Conservation (phyloP, 2,797 vertebrate species). For the Sphaeramia orbicularis region DNA sequence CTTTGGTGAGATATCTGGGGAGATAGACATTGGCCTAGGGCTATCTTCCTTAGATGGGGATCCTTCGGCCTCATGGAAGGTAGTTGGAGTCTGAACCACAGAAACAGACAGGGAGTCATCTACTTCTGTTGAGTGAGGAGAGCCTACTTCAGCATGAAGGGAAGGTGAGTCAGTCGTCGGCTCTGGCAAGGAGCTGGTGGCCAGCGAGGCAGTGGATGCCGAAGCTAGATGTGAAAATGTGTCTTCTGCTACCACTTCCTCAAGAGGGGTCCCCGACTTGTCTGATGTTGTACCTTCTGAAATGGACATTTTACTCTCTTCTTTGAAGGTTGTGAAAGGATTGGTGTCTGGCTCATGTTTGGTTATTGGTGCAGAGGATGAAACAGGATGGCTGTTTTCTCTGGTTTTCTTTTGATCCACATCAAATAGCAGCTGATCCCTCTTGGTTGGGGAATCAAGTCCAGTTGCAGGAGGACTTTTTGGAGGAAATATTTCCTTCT, state of each 20-base stretch:
- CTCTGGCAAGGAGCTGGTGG: constrained; percentile 96
- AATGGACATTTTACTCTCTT: constrained; percentile 98
- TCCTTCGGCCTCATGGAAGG: constrained; percentile 94
- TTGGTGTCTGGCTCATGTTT: constrained; percentile 86
- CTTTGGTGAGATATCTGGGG: constrained; percentile 95
- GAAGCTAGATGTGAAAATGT: constrained; percentile 97
- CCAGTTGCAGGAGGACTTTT: constrained; percentile 86
- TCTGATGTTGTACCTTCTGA: constrained; percentile 97
- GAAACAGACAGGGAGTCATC: constrained; percentile 99
- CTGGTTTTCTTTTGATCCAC: constrained; percentile 73
- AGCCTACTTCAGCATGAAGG: constrained; percentile 96
- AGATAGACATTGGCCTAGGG: constrained; percentile 97
- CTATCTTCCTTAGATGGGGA: constrained; percentile 95
- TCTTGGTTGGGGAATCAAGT: constrained; percentile 82
- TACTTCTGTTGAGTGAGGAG: constrained; percentile 97
- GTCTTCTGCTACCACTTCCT: constrained; percentile 95
- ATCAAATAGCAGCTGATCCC: constrained; percentile 75
- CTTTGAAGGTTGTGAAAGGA: constrained; percentile 90
- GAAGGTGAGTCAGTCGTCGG: constrained; percentile 96
- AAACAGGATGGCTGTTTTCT: constrained; percentile 68
- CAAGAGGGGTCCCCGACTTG: constrained; percentile 94
- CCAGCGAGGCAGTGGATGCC: constrained; percentile 94
- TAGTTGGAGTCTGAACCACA: constrained; percentile 95
- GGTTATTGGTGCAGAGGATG: constrained; percentile 75
- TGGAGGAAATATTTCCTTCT: constrained; percentile 84